Evolutionary conservation across 1,140 invertebrate genomes (phyloP).

Genomic region (Ylistrum balloti): DNA sequence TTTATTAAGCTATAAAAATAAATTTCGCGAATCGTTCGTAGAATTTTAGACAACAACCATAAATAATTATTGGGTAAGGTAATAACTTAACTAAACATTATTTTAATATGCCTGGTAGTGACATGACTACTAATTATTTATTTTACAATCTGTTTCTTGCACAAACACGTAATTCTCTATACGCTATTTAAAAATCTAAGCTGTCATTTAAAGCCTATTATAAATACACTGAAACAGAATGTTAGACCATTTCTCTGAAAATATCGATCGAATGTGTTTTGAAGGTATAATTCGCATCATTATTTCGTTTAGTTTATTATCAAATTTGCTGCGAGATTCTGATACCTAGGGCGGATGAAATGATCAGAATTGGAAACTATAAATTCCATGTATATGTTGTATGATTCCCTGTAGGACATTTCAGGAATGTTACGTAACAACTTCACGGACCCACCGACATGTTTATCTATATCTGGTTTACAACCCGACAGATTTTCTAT

Average conservation of each 20-base stretch:
- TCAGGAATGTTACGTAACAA: background rate
- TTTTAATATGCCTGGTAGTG: background rate
- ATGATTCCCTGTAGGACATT: background rate
- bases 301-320: conserved; percentile 40
- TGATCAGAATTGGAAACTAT: background rate
- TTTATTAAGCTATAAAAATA: conserved; percentile 36
- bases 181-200: background rate
- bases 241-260: background rate
- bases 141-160: background rate
- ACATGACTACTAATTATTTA: background rate
- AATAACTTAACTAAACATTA: background rate
- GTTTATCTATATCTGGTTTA: background rate
- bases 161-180: background rate
- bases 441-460: background rate
- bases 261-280: background rate
- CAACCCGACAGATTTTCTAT: background rate
- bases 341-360: background rate
- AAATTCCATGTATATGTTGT: background rate
- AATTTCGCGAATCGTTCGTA: background rate
- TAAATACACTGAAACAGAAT: background rate
- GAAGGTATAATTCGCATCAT: background rate
- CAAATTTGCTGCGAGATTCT: background rate
- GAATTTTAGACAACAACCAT: conserved; percentile 7
- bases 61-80: background rate
- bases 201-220: background rate